Percentiles rank a stretch among this genome's conserved stretches.
phyloP scores from a whole-genome alignment of 2,113 vertebrate genomes.

The Platysternon megacephalum region DNA sequence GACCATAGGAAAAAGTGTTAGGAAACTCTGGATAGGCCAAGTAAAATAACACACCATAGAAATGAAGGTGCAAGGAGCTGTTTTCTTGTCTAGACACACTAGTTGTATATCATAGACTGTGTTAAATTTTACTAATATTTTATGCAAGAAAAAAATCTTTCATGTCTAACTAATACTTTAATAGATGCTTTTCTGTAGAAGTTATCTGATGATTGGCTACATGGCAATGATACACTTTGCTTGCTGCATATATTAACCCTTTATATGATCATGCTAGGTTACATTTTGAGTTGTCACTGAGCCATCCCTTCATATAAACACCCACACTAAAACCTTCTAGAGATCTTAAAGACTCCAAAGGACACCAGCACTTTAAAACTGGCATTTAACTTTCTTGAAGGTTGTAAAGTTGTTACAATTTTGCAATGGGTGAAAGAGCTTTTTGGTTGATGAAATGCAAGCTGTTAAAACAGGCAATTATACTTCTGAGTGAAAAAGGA shows the following conservation, averaged over 20 bases:
- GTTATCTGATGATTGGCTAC: too few species aligned
- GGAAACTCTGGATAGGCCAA: neutral
- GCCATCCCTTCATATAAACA: too few species aligned
- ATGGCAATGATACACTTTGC: too few species aligned
- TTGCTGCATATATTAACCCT: too few species aligned
- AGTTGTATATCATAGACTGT: neutral
- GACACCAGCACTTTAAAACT: neutral
- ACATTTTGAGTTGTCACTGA: too few species aligned
- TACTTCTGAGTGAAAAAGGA: neutral
- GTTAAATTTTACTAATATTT: neutral
- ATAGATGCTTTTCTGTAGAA: too few species aligned
- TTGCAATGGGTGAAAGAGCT: neutral
- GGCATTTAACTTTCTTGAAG: neutral
- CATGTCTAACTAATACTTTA: too few species aligned
- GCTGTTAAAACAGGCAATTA: neutral
- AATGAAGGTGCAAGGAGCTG: neutral
- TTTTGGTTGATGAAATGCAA: neutral
- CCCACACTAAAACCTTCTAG: neutral
- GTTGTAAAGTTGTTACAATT: neutral
- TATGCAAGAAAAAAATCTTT: neutral
- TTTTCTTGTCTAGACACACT: neutral
- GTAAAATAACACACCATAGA: neutral
- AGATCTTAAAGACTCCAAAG: neutral
- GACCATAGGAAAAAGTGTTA: neutral
- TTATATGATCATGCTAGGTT: too few species aligned